Evolutionary conservation across 1,140 invertebrate genomes (phyloP).

Genomic region (Orchestia grillus): DNA sequence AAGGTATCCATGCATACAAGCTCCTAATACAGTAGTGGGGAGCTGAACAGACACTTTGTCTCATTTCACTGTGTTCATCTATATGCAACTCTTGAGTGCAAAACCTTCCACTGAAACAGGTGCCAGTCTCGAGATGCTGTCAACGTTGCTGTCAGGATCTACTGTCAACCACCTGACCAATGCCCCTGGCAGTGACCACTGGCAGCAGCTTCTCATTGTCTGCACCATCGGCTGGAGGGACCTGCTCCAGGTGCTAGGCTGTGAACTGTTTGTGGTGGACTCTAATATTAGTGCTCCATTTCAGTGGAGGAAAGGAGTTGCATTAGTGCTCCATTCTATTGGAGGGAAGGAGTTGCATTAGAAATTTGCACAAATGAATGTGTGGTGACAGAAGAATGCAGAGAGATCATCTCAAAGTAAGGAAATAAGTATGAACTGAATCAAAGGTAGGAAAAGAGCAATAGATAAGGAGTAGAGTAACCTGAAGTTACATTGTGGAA

Average conservation of each 20-base stretch:
- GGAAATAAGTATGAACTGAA: too few species aligned
- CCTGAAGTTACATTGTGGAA: too few species aligned
- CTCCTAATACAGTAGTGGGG: not conserved
- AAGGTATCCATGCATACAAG: not conserved
- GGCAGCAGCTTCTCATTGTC: conserved; percentile 15
- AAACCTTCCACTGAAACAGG: not conserved
- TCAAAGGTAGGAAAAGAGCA: too few species aligned
- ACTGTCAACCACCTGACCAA: not conserved
- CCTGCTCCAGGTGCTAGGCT: not conserved
- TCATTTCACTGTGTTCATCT: not conserved
- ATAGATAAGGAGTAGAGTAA: too few species aligned
- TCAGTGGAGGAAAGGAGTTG: too few species aligned
- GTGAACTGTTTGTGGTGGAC: not conserved
- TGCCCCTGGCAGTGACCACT: not conserved
- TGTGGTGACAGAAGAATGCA: too few species aligned
- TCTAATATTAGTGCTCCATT: too few species aligned
- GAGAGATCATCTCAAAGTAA: too few species aligned
- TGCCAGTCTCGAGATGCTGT: not conserved
- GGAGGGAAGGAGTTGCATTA: too few species aligned
- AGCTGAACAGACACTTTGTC: not conserved
- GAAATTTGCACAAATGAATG: too few species aligned
- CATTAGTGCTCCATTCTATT: too few species aligned
- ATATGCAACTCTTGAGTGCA: not conserved
- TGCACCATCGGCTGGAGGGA: conserved; percentile 45
- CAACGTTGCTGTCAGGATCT: not conserved